Evolutionary conservation across 2,888 invertebrate genomes (phyloP).

Genomic region (Aethes cnicana): DNA sequence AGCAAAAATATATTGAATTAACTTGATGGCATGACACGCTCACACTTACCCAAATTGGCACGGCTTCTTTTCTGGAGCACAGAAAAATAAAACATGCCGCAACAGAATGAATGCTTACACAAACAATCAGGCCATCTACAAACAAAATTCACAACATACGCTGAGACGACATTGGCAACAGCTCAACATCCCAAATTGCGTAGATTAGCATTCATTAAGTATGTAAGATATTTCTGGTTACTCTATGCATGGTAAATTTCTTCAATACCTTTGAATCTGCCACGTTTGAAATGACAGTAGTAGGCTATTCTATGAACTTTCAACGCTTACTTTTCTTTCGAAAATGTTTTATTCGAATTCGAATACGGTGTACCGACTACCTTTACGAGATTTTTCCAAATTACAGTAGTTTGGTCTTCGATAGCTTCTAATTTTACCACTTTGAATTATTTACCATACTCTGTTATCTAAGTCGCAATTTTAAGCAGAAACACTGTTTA

Average conservation of each 20-base stretch:
- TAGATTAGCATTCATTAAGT: constrained; percentile 33
- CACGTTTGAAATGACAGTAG: constrained; percentile 37
- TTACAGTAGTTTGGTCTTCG: constrained; percentile 37
- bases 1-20: constrained; percentile 4
- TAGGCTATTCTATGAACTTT: constrained; percentile 47
- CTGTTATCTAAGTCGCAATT: constrained; percentile 69
- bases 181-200: constrained; percentile 35
- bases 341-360: constrained; percentile 50
- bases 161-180: constrained; percentile 33
- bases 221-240: constrained; percentile 51
- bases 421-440: constrained; percentile 54
- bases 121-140: constrained; percentile 44
- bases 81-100: constrained; percentile 58
- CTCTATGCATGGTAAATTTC: constrained; percentile 54
- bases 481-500: constrained; percentile 59
- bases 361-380: constrained; percentile 50
- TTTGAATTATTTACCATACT: constrained; percentile 42
- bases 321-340: constrained; percentile 65
- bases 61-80: constrained; percentile 78
- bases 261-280: constrained; percentile 38
- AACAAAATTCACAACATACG: constrained; percentile 24
- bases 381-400: constrained; percentile 41
- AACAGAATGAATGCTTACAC: constrained; percentile 67
- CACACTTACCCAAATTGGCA: constrained; percentile 58
- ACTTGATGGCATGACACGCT: constrained; percentile 63